Percentiles rank a stretch among this genome's conserved stretches.
phyloP scores from a whole-genome alignment of 2,113 vertebrate species.

The Cisticola juncidis region DNA sequence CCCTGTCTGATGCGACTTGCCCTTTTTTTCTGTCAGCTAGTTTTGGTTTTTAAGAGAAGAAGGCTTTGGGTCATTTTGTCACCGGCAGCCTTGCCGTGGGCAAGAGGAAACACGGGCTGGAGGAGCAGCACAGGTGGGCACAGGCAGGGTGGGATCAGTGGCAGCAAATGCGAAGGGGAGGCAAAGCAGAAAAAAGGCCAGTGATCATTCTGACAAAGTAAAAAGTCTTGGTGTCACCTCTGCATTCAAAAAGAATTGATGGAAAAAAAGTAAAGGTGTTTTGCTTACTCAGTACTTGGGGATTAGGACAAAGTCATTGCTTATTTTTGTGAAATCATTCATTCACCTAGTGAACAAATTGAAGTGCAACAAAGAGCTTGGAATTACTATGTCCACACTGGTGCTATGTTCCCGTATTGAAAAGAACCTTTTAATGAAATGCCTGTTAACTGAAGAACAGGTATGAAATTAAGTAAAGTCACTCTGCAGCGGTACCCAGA shows the following conservation, averaged over 20 bases:
- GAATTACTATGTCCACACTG: background rate
- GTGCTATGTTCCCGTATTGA: background rate
- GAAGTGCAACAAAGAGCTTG: background rate
- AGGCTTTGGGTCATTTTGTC: background rate
- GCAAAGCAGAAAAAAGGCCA: background rate
- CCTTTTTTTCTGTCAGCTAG: background rate
- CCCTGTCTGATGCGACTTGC: rapidly evolving
- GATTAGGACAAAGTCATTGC: background rate
- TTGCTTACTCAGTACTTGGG: background rate
- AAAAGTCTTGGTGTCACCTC: background rate
- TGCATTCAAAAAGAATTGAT: background rate
- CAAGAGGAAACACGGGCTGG: background rate
- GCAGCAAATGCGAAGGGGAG: background rate
- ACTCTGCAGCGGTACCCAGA: background rate
- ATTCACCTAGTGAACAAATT: background rate
- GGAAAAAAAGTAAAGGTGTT: background rate
- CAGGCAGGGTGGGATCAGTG: no score
- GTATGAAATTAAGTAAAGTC: background rate
- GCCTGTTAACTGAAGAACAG: background rate
- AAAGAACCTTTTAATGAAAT: background rate
- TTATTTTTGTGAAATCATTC: background rate
- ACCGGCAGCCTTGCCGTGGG: rapidly evolving
- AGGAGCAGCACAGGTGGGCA: background rate
- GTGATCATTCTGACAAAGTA: background rate
- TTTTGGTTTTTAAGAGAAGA: background rate